Base-by-base conservation (phyloP, 2,797 vertebrate species). In the Fistularia commersonii region DNA sequence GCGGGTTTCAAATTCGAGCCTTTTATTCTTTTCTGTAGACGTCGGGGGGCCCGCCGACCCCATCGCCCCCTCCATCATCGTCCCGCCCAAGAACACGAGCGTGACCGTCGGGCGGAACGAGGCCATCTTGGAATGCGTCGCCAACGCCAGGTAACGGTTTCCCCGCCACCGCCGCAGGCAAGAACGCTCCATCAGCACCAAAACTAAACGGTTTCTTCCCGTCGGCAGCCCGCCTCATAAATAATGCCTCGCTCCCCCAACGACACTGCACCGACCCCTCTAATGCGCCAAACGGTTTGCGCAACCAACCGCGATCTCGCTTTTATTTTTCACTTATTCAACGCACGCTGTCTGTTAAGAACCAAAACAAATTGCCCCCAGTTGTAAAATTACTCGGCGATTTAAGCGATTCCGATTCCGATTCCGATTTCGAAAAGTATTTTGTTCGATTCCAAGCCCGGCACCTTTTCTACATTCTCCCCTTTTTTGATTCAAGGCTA, bases 61-160 rank as follows among this genome's bases (percentile, higher is more conserved):
- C 69, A 96, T 99, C 0, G 95, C 94, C 7, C 96, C 97, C 32
- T 90, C 91, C 48, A 95, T 99, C 83, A 93, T 98, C 61, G 82
- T 97, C 63, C 87, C 96, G 0, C 97, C 97, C 6, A 93, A 86
- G 82, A 99, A 99, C 89, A 98, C 94, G 66, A 99, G 96, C 0
- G 94, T 98, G 54, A 93, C 95, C 66, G 86, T 92, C 0, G 97
- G 97, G 4, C 93, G 94, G 48, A 95, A 94, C 0, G 96, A 97
- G 69, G 97, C 94, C 36, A 86, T 92, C 65, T 88, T 99, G 91
- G 96, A 98, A 78, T 99, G 97, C 0, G 93, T 99, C 31, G 96
- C 96, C 81, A 98, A 98, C 0, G 96, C 96, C 64, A 95, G 97
- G 96, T 89, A 42, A 23, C 23, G 23, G 23, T 4, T 23, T 23